Evolutionary conservation across 1,140 invertebrate genomes (phyloP).

Genomic region (Bilobella aurantiaca): DNA sequence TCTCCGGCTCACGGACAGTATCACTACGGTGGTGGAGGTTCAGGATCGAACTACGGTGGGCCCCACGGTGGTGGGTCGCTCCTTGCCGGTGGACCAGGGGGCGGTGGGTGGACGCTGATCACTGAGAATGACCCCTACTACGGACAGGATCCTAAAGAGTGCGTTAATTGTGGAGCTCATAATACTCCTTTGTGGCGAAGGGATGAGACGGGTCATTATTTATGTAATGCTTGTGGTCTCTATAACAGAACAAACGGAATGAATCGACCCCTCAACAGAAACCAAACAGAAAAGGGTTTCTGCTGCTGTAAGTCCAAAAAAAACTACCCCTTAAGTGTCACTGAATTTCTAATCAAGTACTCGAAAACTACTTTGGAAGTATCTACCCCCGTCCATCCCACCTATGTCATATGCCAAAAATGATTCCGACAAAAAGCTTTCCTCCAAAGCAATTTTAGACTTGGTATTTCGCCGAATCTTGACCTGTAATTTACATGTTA

Average conservation of each 20-base stretch:
- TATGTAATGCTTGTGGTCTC: constrained; percentile 51
- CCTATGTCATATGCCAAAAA: too few relatives aligned
- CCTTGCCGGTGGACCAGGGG: not conserved
- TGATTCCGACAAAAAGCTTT: too few relatives aligned
- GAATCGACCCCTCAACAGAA: constrained; percentile 32
- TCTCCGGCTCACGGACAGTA: not conserved
- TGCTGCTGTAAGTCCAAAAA: constrained; percentile 26
- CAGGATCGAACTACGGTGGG: not conserved
- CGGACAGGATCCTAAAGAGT: constrained; percentile 50
- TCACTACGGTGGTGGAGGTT: not conserved
- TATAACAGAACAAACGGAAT: constrained; percentile 35
- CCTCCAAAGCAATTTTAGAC: too few relatives aligned
- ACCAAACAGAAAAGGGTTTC: constrained; percentile 32
- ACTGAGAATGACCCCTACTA: constrained; percentile 14
- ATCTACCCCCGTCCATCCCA: too few relatives aligned
- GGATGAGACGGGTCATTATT: constrained; percentile 53
- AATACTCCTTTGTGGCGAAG: constrained; percentile 33
- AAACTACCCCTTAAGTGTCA: not conserved
- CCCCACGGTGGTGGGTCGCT: not conserved
- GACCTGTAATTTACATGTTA: too few relatives aligned
- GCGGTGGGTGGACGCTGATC: not conserved
- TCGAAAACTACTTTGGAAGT: too few relatives aligned
- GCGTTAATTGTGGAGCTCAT: constrained; percentile 87
- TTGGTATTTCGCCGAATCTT: too few relatives aligned
- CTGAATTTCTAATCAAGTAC: not conserved